Conservation (phyloP, 2,113 vertebrate species). For the Festucalex cinctus region DNA sequence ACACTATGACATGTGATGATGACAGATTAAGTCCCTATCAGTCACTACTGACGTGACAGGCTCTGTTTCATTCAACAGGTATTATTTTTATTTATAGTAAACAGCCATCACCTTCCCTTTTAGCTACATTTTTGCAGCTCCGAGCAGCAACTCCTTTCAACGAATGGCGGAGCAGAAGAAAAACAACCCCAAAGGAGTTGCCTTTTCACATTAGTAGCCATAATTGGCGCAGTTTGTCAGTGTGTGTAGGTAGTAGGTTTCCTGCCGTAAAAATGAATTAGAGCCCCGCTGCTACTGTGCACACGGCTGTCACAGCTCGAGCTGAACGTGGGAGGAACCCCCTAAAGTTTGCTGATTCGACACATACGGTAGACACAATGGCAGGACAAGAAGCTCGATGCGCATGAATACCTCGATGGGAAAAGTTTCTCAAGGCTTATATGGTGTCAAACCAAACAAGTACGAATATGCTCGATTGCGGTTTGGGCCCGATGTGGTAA, state of each 20-base stretch:
- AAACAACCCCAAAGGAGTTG: constrained; percentile 37
- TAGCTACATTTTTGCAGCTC: constrained; percentile 6
- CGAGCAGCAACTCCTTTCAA: constrained; percentile 18
- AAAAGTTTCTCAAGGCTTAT: constrained; percentile 22
- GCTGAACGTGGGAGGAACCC: constrained; percentile 44
- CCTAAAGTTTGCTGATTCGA: constrained; percentile 50
- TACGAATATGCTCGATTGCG: constrained; percentile 15
- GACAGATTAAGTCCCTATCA: neutral
- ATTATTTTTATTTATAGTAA: neutral
- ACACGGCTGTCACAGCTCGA: constrained; percentile 12
- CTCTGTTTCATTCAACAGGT: neutral
- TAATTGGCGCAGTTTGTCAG: constrained; percentile 22
- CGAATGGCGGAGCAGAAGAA: constrained; percentile 14
- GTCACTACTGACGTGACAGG: neutral
- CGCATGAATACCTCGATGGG: constrained; percentile 16
- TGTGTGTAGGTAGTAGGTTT: constrained; percentile 32
- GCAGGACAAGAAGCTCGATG: constrained; percentile 15
- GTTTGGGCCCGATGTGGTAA: constrained; percentile 35
- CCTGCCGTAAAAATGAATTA: constrained; percentile 36
- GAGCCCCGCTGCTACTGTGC: constrained; percentile 32
- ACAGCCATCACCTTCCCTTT: constrained; percentile 7
- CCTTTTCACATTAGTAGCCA: constrained; percentile 48
- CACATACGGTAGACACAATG: constrained; percentile 17
- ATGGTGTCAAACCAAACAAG: constrained; percentile 27
- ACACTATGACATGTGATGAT: neutral